phyloP scores from a whole-genome alignment of 2,888 invertebrate species.

The Plebejus anna region DNA sequence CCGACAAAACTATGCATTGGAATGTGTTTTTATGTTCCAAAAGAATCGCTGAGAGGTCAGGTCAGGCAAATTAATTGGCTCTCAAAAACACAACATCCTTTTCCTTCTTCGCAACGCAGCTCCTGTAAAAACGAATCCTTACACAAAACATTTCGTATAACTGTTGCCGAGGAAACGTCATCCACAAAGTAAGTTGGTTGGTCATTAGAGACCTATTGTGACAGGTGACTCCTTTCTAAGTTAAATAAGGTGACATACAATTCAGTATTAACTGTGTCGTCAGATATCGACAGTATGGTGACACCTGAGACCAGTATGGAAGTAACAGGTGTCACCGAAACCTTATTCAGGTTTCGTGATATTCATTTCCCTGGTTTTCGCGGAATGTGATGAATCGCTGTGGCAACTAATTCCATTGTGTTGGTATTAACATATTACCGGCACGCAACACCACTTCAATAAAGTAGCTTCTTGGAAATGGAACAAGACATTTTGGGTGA shows the following conservation, averaged over 20 bases:
- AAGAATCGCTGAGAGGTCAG: no score
- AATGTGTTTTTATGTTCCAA: neutral
- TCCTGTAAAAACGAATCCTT: no score
- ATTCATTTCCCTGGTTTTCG: neutral
- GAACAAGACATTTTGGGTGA: conserved; percentile 1
- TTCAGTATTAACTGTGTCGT: neutral
- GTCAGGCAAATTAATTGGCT: no score
- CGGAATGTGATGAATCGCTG: neutral
- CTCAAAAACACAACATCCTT: no score
- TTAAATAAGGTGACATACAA: no score
- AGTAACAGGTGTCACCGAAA: conserved; percentile 4
- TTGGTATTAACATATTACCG: neutral
- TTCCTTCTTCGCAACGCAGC: no score
- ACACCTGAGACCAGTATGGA: neutral
- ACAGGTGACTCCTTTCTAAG: no score
- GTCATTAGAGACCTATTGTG: no score
- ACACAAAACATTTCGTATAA: no score
- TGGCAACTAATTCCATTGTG: neutral
- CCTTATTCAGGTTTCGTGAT: neutral
- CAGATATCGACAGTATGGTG: neutral
- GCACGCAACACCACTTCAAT: conserved; percentile 4
- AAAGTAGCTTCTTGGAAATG: conserved; percentile 4
- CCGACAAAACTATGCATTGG: neutral
- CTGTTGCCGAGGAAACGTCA: no score
- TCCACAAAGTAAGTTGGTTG: no score